These are phyloP conservation scores for Penaeus indicus DNA, from an alignment of 1,140 invertebrate genomes.

Conservation along the genomic window DNA sequence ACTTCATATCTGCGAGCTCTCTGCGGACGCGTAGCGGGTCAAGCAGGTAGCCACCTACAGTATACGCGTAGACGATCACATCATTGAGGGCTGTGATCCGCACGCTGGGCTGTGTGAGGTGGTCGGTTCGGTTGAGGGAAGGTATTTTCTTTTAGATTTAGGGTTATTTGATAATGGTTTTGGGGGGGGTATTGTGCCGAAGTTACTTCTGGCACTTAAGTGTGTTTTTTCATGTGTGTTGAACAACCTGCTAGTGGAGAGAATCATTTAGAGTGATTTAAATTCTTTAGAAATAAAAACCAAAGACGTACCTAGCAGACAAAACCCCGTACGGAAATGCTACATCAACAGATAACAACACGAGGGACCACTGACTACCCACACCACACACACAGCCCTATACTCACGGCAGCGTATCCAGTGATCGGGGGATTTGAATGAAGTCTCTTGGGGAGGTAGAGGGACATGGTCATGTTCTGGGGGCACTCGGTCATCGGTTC, in stretches of 20 bases:
- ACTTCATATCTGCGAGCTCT: slow-evolving; percentile 66
- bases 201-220: too few relatives aligned
- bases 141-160: not conserved
- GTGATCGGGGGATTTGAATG: slow-evolving; percentile 68
- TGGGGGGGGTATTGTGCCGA: too few relatives aligned
- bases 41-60: slow-evolving; percentile 68
- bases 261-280: too few relatives aligned
- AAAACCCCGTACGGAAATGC: too few relatives aligned
- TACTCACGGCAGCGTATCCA: slow-evolving; percentile 67
- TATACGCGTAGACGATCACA: slow-evolving; percentile 68
- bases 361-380: too few relatives aligned
- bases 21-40: slow-evolving; percentile 66
- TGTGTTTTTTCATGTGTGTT: too few relatives aligned
- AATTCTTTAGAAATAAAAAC: too few relatives aligned
- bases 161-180: too few relatives aligned
- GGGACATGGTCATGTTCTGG: slow-evolving; percentile 68
- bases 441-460: slow-evolving; percentile 68
- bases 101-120: slow-evolving; percentile 64
- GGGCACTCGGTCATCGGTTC: slow-evolving; percentile 64
- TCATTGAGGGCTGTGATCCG: slow-evolving; percentile 67
- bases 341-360: too few relatives aligned
- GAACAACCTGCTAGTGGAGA: too few relatives aligned
- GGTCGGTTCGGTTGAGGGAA: not conserved
- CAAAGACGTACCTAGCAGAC: too few relatives aligned
- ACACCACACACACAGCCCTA: too few relatives aligned